phyloP scores from a whole-genome alignment of 2,888 invertebrate genomes.

The Erebia epiphron region DNA sequence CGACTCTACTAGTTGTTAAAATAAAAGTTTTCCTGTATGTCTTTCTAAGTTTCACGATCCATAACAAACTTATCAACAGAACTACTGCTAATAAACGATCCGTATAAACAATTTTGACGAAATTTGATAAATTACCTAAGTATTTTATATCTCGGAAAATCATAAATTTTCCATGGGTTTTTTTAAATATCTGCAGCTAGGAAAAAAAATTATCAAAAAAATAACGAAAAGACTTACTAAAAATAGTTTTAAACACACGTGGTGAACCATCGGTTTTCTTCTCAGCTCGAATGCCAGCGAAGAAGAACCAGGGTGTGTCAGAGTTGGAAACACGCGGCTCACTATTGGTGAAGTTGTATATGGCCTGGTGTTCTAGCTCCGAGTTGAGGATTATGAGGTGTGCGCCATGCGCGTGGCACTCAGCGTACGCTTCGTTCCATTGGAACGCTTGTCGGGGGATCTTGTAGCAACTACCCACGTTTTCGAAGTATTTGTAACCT shows the following conservation, averaged over 20 bases:
- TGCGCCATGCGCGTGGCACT: constrained; percentile 57
- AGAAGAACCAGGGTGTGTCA: constrained; percentile 51
- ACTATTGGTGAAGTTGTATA: constrained; percentile 48
- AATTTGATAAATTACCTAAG: too few relatives aligned
- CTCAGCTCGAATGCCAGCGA: constrained; percentile 59
- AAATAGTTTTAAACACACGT: constrained; percentile 61
- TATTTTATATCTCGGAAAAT: too few relatives aligned
- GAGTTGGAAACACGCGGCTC: constrained; percentile 33
- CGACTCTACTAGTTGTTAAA: too few relatives aligned
- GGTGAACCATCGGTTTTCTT: constrained; percentile 45
- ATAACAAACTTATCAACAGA: not conserved
- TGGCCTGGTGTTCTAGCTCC: constrained; percentile 49
- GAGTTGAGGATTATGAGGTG: constrained; percentile 65
- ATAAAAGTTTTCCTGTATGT: too few relatives aligned
- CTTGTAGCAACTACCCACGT: constrained; percentile 62
- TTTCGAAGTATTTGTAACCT: constrained; percentile 56
- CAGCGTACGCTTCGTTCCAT: constrained; percentile 64
- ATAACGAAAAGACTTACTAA: constrained; percentile 53
- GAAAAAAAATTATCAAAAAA: too few relatives aligned
- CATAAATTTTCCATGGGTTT: too few relatives aligned
- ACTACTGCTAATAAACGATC: not conserved
- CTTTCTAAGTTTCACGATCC: too few relatives aligned
- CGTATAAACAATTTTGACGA: too few relatives aligned
- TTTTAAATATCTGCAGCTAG: too few relatives aligned
- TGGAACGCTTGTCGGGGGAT: constrained; percentile 48